These are phyloP conservation scores for Choreutis nemorana DNA, from an alignment of 2,888 invertebrate species.

Conservation along the genomic window DNA sequence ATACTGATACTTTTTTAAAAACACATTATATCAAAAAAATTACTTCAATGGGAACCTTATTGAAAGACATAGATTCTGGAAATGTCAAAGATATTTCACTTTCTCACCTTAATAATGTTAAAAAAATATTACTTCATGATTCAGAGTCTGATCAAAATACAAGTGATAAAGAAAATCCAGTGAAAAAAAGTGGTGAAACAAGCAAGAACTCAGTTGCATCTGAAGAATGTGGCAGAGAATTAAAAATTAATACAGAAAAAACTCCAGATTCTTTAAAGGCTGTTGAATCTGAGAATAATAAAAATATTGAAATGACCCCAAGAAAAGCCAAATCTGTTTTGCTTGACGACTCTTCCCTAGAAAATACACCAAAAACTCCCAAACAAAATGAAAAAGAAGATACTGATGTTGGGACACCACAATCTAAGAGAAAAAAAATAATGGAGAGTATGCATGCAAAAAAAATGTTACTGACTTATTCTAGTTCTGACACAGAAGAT, in stretches of 20 bases:
- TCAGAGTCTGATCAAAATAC: conserved; percentile 20
- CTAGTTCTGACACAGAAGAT: conserved; percentile 48
- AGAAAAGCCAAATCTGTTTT: conserved; percentile 17
- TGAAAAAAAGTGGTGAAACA: conserved; percentile 6
- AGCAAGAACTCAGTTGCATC: not conserved
- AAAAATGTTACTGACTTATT: conserved; percentile 34
- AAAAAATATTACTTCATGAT: conserved; percentile 15
- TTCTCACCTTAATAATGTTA: conserved; percentile 8
- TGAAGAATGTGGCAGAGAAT: not conserved
- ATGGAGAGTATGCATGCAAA: conserved; percentile 43
- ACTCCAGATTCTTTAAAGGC: not conserved
- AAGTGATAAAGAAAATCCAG: conserved; percentile 6
- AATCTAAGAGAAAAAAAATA: conserved; percentile 28
- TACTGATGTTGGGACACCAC: conserved; percentile 14
- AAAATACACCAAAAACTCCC: conserved; percentile 15
- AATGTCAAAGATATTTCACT: conserved; percentile 1
- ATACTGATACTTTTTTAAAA: conserved; percentile 24
- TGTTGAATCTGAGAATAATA: conserved; percentile 1
- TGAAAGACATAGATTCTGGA: conserved; percentile 11
- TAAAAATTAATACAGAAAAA: not conserved
- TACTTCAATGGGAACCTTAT: conserved; percentile 20
- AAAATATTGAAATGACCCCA: conserved; percentile 4
- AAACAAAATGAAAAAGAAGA: conserved; percentile 14
- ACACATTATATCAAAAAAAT: conserved; percentile 29
- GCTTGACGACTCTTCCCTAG: conserved; percentile 19